phyloP scores from a whole-genome alignment of 2,888 invertebrate species.

The Agonopterix alstromeriana region DNA sequence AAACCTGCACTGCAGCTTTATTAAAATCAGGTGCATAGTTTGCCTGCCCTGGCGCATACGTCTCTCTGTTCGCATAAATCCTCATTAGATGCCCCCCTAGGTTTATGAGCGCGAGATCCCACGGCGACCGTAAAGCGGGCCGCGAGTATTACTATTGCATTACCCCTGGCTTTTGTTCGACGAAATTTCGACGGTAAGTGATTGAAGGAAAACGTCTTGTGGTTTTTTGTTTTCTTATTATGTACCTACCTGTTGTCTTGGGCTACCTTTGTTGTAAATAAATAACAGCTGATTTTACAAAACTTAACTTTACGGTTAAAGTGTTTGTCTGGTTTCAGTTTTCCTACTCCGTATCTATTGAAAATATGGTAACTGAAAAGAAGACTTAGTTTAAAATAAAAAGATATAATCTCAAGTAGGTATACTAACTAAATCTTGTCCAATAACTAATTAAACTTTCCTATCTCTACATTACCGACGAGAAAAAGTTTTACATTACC shows the following conservation, averaged over 20 bases:
- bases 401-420: too few relatives aligned
- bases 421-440: too few relatives aligned
- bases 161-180: slow-evolving; percentile 55
- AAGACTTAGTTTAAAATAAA: too few relatives aligned
- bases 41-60: slow-evolving; percentile 33
- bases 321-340: too few relatives aligned
- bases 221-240: background rate
- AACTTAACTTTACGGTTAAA: background rate
- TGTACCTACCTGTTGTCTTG: background rate
- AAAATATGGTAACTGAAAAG: too few relatives aligned
- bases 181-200: slow-evolving; percentile 23
- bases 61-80: slow-evolving; percentile 58
- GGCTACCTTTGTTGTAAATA: background rate
- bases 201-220: slow-evolving; percentile 23
- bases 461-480: too few relatives aligned
- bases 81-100: slow-evolving; percentile 61
- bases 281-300: background rate
- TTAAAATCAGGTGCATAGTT: slow-evolving; percentile 2
- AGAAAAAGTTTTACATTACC: too few relatives aligned
- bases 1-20: background rate
- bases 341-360: too few relatives aligned
- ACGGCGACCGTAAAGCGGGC: slow-evolving; percentile 64
- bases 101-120: slow-evolving; percentile 59
- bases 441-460: too few relatives aligned
- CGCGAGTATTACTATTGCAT: slow-evolving; percentile 51